Conservation (phyloP, 2,888 invertebrate species). For the Malthinus flaveolus region DNA sequence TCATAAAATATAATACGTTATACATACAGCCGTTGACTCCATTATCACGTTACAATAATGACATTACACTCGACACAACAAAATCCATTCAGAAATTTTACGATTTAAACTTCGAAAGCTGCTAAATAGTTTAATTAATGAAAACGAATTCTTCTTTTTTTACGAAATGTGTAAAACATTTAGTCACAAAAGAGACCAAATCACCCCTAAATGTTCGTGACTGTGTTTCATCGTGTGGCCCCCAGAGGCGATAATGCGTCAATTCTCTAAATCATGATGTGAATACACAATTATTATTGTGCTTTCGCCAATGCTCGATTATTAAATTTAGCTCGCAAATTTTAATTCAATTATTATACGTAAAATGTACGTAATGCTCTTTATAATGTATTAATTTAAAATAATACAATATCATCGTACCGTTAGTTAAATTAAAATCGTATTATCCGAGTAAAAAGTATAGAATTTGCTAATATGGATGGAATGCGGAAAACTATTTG, state of each 20-base stretch:
- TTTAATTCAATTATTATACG: not conserved
- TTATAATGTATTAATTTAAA: too few species aligned
- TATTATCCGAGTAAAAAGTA: too few species aligned
- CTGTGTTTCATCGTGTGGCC: constrained; percentile 13
- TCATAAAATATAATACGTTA: constrained; percentile 3
- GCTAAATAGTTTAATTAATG: not conserved
- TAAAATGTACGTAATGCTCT: too few species aligned
- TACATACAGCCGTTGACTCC: constrained; percentile 28
- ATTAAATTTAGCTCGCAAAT: not conserved
- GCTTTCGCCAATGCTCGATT: constrained; percentile 3
- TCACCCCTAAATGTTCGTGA: constrained; percentile 7
- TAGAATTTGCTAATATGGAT: too few species aligned
- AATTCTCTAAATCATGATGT: constrained; percentile 12
- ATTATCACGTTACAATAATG: constrained; percentile 19
- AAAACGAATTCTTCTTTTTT: not conserved
- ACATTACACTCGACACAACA: constrained; percentile 20
- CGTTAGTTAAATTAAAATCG: too few species aligned
- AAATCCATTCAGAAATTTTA: constrained; percentile 5
- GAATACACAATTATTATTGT: constrained; percentile 12
- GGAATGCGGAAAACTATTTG: too few species aligned
- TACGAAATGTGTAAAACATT: not conserved
- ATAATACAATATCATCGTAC: too few species aligned
- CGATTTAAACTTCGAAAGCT: not conserved
- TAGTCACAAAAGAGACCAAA: constrained; percentile 5
- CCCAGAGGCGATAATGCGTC: constrained; percentile 14